Conservation (phyloP, 2,797 vertebrate species). For the Calcarius lapponicus region DNA sequence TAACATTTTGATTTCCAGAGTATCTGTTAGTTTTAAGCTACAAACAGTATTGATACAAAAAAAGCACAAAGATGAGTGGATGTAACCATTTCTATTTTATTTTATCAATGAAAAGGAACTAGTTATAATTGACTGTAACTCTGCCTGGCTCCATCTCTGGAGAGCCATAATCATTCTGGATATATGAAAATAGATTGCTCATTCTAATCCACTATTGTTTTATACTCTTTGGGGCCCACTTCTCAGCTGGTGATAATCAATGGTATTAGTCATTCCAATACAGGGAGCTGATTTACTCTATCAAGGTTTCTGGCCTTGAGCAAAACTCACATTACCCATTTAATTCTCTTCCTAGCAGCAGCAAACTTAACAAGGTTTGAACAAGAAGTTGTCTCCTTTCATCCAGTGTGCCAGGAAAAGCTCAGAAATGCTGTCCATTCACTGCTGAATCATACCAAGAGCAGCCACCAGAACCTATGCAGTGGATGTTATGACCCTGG, state of each 20-base stretch:
- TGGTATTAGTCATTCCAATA: conserved; percentile 24
- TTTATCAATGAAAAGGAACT: conserved; percentile 28
- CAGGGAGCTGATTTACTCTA: not conserved
- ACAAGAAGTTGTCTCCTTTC: not conserved
- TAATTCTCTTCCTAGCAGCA: not conserved
- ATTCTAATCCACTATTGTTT: conserved; percentile 54
- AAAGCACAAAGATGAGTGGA: not conserved
- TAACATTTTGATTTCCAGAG: not conserved
- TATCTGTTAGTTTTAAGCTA: not conserved
- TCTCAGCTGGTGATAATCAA: conserved; percentile 37
- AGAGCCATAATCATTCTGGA: conserved; percentile 56
- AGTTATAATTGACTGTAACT: conserved; percentile 43
- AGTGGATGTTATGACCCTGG: not conserved
- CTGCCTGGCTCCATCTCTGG: conserved; percentile 23
- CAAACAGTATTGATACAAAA: not conserved
- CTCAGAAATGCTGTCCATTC: not conserved
- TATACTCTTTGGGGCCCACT: conserved; percentile 37
- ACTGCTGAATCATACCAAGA: not conserved
- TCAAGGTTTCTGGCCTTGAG: not conserved
- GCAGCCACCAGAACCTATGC: not conserved
- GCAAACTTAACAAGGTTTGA: not conserved
- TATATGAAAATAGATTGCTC: conserved; percentile 67
- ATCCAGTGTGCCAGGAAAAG: not conserved
- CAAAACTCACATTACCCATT: not conserved
- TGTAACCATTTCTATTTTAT: not conserved